Evolutionary conservation across 2,888 invertebrate species (phyloP).

Genomic region (Tridacna gigas): DNA sequence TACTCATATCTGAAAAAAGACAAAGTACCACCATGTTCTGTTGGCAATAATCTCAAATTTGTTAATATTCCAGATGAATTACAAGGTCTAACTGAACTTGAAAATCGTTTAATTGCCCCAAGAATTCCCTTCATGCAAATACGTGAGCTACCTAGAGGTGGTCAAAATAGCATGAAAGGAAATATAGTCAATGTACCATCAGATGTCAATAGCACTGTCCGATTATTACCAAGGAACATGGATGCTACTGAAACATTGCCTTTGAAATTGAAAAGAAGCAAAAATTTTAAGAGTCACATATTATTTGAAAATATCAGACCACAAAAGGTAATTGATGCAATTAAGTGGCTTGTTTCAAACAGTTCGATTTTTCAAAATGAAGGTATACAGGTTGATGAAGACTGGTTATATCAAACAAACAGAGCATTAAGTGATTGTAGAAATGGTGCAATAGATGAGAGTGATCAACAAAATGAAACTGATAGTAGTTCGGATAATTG

Average conservation of each 20-base stretch:
- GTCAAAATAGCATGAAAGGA: slow-evolving; percentile 62
- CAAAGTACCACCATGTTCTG: slow-evolving; percentile 45
- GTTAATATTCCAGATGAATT: slow-evolving; percentile 36
- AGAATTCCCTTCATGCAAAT: slow-evolving; percentile 83
- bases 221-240: slow-evolving; percentile 38
- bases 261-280: slow-evolving; percentile 56
- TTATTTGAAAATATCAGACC: slow-evolving; percentile 59
- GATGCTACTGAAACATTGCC: slow-evolving; percentile 57
- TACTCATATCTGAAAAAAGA: slow-evolving; percentile 23
- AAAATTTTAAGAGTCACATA: slow-evolving; percentile 38
- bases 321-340: slow-evolving; percentile 50
- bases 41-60: slow-evolving; percentile 50
- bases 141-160: slow-evolving; percentile 70
- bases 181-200: slow-evolving; percentile 79
- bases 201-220: slow-evolving; percentile 58
- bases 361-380: slow-evolving; percentile 48
- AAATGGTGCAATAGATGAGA: not conserved
- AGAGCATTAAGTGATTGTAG: not conserved
- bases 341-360: slow-evolving; percentile 59
- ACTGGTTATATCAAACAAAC: slow-evolving; percentile 53
- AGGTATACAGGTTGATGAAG: slow-evolving; percentile 73
- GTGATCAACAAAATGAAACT: not conserved
- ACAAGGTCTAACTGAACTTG: slow-evolving; percentile 60
- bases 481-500: slow-evolving; percentile 16
- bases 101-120: slow-evolving; percentile 82